These are phyloP conservation scores for Drosophila navojoa DNA, from an alignment of 1,140 invertebrate genomes.

Conservation along the genomic window DNA sequence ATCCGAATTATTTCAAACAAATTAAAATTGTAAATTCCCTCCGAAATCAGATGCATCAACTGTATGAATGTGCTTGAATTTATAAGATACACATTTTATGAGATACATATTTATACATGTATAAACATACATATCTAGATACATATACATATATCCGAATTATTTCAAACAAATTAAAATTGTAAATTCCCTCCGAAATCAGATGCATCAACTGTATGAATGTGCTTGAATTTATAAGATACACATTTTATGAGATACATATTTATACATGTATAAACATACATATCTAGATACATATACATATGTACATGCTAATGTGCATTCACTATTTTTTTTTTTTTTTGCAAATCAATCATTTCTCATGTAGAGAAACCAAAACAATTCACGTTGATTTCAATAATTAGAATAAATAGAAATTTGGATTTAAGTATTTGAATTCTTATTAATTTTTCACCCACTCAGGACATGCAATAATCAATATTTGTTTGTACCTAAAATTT, in stretches of 20 bases:
- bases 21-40: neutral
- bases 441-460: neutral
- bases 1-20: neutral
- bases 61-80: slow-evolving; percentile 20
- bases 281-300: neutral
- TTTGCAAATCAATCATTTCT: neutral
- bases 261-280: neutral
- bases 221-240: slow-evolving; percentile 47
- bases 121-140: neutral
- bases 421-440: neutral
- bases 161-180: neutral
- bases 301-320: too few relatives aligned
- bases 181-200: neutral
- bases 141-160: too few relatives aligned
- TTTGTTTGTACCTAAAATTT: slow-evolving; percentile 20
- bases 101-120: slow-evolving; percentile 20
- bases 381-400: neutral
- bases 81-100: slow-evolving; percentile 66
- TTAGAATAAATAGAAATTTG: neutral
- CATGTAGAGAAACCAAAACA: too few relatives aligned
- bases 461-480: slow-evolving; percentile 35
- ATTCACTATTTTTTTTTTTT: neutral
- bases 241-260: slow-evolving; percentile 59
- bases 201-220: slow-evolving; percentile 3
- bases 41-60: slow-evolving; percentile 6